A percentile compares a stretch with the other conserved stretches of the same genome.
phyloP scores from a whole-genome alignment of 2,888 invertebrate genomes.

The Neria commutata region DNA sequence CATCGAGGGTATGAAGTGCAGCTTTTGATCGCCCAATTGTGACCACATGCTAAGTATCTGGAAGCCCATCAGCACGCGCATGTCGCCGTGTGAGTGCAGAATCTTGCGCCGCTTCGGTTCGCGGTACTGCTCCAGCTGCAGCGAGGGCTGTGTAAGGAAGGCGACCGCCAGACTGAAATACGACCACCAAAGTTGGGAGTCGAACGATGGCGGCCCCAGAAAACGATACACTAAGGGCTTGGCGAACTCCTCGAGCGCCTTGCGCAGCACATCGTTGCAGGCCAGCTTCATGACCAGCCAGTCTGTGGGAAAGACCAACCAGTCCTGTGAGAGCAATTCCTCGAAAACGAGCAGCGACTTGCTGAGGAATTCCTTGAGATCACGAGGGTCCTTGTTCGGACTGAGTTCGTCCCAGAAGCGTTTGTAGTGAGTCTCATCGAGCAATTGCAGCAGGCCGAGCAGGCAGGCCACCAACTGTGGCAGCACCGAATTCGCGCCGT shows the following conservation, averaged over 20 bases:
- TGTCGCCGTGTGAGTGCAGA: slow-evolving; percentile 81
- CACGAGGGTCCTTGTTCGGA: slow-evolving; percentile 70
- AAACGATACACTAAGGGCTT: slow-evolving; percentile 86
- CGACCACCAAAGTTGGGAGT: slow-evolving; percentile 76
- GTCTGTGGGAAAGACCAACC: slow-evolving; percentile 75
- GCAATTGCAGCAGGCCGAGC: slow-evolving; percentile 81
- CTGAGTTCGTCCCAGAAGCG: slow-evolving; percentile 83
- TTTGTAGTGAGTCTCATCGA: slow-evolving; percentile 88
- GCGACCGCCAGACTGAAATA: slow-evolving; percentile 82
- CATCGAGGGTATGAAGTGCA: slow-evolving; percentile 89
- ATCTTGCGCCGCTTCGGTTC: slow-evolving; percentile 79
- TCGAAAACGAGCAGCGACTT: slow-evolving; percentile 72
- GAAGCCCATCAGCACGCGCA: slow-evolving; percentile 91
- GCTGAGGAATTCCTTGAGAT: slow-evolving; percentile 84
- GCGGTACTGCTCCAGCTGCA: slow-evolving; percentile 83
- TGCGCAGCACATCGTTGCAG: slow-evolving; percentile 83
- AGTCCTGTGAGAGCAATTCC: slow-evolving; percentile 59
- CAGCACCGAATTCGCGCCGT: slow-evolving; percentile 73
- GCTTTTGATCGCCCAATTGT: slow-evolving; percentile 83
- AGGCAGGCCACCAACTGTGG: slow-evolving; percentile 85
- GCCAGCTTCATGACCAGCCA: slow-evolving; percentile 92
- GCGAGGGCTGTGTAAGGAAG: slow-evolving; percentile 79
- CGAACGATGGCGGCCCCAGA: slow-evolving; percentile 76
- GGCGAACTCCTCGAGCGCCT: slow-evolving; percentile 85
- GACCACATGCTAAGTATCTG: slow-evolving; percentile 93